These are phyloP conservation scores for Eremobia ochroleuca DNA, from an alignment of 2,888 invertebrate genomes.

Conservation along the genomic window DNA sequence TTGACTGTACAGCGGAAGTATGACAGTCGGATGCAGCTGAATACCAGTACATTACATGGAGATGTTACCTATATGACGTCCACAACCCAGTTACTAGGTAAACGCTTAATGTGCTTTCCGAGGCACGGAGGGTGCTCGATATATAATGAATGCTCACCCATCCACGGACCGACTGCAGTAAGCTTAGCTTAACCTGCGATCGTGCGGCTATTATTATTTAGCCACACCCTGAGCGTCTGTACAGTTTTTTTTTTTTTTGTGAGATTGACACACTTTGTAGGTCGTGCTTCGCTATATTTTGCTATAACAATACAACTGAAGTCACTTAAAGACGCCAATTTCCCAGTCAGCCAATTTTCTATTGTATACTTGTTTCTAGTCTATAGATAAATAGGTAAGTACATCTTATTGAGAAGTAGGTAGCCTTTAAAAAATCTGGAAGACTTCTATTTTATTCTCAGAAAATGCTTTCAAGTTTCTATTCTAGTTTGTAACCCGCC, in stretches of 20 bases:
- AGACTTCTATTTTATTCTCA: slow-evolving; percentile 10
- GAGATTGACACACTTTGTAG: slow-evolving; percentile 6
- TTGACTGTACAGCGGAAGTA: too few relatives aligned
- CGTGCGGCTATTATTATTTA: too few relatives aligned
- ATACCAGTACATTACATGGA: not conserved
- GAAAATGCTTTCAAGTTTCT: slow-evolving; percentile 22
- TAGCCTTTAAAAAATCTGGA: not conserved
- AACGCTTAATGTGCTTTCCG: not conserved
- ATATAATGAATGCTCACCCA: too few relatives aligned
- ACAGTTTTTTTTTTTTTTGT: not conserved
- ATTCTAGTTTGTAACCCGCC: slow-evolving; percentile 9
- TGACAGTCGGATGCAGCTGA: not conserved
- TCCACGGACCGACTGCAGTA: not conserved
- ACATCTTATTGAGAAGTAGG: slow-evolving; percentile 10
- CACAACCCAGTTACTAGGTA: not conserved
- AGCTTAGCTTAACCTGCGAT: too few relatives aligned
- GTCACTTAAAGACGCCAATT: not conserved
- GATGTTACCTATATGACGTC: not conserved
- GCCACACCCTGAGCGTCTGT: not conserved
- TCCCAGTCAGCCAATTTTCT: not conserved
- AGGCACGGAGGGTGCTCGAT: too few relatives aligned
- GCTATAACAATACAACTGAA: not conserved
- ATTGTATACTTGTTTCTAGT: slow-evolving; percentile 10
- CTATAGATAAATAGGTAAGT: slow-evolving; percentile 6
- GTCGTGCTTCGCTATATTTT: not conserved